These are phyloP conservation scores for Scaptomyza parva DNA, from an alignment of 2,888 invertebrate species.

Conservation along the genomic window DNA sequence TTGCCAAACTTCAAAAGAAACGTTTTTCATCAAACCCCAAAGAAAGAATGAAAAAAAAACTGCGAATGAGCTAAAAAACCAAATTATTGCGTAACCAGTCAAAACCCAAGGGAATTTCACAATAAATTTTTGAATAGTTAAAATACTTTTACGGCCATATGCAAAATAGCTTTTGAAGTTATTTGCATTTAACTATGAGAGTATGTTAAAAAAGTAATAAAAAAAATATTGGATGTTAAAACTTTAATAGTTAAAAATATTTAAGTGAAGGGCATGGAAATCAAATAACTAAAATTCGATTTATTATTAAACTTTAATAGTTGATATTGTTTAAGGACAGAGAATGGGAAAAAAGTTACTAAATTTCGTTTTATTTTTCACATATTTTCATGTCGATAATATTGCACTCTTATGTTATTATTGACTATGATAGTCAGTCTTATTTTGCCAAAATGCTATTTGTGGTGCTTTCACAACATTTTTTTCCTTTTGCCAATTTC, in stretches of 20 bases:
- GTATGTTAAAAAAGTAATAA: neutral
- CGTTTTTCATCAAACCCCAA: slow-evolving; percentile 33
- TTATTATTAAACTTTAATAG: too few species aligned
- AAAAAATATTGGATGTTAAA: neutral
- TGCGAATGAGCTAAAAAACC: neutral
- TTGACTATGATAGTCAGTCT: too few species aligned
- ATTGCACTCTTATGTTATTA: too few species aligned
- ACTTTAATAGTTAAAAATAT: neutral
- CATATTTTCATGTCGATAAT: too few species aligned
- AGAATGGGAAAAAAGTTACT: too few species aligned
- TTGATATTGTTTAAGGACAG: too few species aligned
- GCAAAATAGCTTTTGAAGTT: slow-evolving; percentile 36
- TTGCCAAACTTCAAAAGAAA: slow-evolving; percentile 68
- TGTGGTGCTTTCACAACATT: too few species aligned
- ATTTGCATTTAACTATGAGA: neutral
- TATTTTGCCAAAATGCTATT: too few species aligned
- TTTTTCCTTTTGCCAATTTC: slow-evolving; percentile 23
- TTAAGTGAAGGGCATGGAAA: neutral
- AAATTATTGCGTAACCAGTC: slow-evolving; percentile 38
- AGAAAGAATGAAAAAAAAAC: slow-evolving; percentile 15
- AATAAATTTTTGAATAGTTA: slow-evolving; percentile 45
- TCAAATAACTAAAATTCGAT: too few species aligned
- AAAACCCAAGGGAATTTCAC: slow-evolving; percentile 37
- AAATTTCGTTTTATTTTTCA: too few species aligned
- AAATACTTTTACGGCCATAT: slow-evolving; percentile 29